Base-by-base conservation (phyloP, 2,888 invertebrate species). In the Stegana nigrithorax region DNA sequence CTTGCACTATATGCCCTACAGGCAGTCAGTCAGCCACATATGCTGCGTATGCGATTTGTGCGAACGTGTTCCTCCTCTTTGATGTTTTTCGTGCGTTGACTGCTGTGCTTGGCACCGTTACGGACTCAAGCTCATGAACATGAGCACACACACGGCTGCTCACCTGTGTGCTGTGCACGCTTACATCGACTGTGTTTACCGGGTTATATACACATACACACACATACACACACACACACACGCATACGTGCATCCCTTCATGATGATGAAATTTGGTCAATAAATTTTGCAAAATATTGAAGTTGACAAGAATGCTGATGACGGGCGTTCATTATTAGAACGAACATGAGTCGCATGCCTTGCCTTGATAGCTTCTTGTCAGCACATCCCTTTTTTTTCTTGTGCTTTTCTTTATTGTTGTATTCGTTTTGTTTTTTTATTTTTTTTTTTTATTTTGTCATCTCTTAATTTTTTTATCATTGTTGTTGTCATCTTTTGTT, bases 231-330 rank as follows among this genome's bases (percentile, higher is more conserved):
- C n/a, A n/a, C n/a, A n/a, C n/a, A n/a, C n/a, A n/a, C n/a, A n/a
- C n/a, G n/a, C n/a, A n/a, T n/a, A n/a, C 57, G 62, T 62, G 68
- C 66, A 73, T 62, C 70, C 75, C 70, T 65, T 1, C 12, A 36
- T n/a, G 10, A n/a, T 70, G 66, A 72, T 67, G 67, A 65, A 72
- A 69, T 75, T 75, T 67, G 73, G 67, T 74, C 72, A 73, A 73
- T 62, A 67, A 64, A 72, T 64, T 70, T 60, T 50, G 58, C 23
- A 60, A 66, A 67, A 69, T 65, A 69, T 72, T 66, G 56, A 65
- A 58, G 68, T 60, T 70, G 73, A 71, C 67, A 68, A 66, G 51
- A 64, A 50, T 44, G 58, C 55, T 62, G 70, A 66, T 66, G 66
- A 66, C 66, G 61, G 61, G 61, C 36, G 36, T 60, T 44, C 17